These are phyloP conservation scores for Micrasema longulum DNA, from an alignment of 1,140 invertebrate genomes.

Conservation along the genomic window DNA sequence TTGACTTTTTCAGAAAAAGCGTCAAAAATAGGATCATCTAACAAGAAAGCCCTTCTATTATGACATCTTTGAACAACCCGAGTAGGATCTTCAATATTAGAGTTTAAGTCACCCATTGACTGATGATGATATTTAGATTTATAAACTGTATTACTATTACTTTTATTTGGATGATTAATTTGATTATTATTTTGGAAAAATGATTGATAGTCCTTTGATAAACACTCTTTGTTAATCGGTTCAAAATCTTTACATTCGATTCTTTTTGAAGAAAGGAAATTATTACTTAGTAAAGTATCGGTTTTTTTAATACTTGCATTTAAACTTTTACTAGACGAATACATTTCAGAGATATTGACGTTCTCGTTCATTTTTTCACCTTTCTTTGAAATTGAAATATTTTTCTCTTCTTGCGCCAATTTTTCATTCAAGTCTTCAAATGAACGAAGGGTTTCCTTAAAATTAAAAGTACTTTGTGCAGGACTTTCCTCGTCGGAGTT, in stretches of 20 bases:
- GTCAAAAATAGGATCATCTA: constrained; percentile 52
- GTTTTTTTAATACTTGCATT: constrained; percentile 41
- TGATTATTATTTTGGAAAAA: too few species aligned
- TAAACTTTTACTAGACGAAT: constrained; percentile 23
- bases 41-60: constrained; percentile 48
- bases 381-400: constrained; percentile 52
- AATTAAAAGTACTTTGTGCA: constrained; percentile 56
- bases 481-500: constrained; percentile 60
- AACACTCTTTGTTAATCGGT: background rate
- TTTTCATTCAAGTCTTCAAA: constrained; percentile 54
- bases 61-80: constrained; percentile 39
- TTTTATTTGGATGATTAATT: constrained; percentile 26
- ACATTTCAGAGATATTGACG: constrained; percentile 39
- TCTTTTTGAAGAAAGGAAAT: constrained; percentile 14
- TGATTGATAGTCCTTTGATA: constrained; percentile 8
- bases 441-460: constrained; percentile 45
- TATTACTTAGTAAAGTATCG: too few species aligned
- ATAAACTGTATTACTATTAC: constrained; percentile 1
- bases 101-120: constrained; percentile 28
- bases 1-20: constrained; percentile 41
- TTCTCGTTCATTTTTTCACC: constrained; percentile 40
- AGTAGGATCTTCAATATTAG: constrained; percentile 30
- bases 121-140: constrained; percentile 1
- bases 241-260: constrained; percentile 24
- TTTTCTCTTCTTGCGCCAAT: constrained; percentile 56